Base-by-base conservation (phyloP, 2,797 vertebrate genomes). In the Bovichtus diacanthus region DNA sequence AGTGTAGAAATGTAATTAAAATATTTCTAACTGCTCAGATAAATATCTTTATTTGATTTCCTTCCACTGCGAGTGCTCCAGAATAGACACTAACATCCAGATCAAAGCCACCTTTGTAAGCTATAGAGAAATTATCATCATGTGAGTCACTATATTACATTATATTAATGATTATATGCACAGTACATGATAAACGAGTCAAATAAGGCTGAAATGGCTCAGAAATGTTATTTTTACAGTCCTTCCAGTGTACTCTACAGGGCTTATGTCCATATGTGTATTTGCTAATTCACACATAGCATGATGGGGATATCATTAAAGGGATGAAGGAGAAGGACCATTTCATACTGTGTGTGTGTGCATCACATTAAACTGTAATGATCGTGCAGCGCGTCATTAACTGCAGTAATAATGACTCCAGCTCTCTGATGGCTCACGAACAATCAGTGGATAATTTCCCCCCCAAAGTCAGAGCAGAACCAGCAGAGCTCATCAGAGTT, bases 401-500 rank as follows among this genome's bases (percentile, higher is more conserved):
- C 75, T 6, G 56, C 6, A n/a, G 5, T 19, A 54, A 56, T 74
- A 82, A 80, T 59, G 65, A 79, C 29, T 21, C 58, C 66, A 21
- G 69, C 60, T 59, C 71, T 80, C 63, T 18, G 49, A 38, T 15
- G 23, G 63, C 60, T 77, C 65, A 0, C 38, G 15, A 63, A 66
- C 82, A 75, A 74, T 70, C 70, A 76, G 55, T 15, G 34, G 65
- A 66, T 34, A 46, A 69, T 44, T 59, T 25, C 19, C 11, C 13
- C 50, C 21, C 62, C 0, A 7, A 44, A 78, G 70, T 50, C 21
- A 6, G 49, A 21, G 38, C 23, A 43, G 59, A 56, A 62, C 56
- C 80, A 61, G 77, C 80, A 47, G 76, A 82, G 73, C 82, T 84
- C 71, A 47, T 83, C 62, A 67, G 59, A 46, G 46, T n/a, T 13